Evolutionary conservation across 2,888 invertebrate species (phyloP).

Genomic region (Hirtodrosophila duncani): DNA sequence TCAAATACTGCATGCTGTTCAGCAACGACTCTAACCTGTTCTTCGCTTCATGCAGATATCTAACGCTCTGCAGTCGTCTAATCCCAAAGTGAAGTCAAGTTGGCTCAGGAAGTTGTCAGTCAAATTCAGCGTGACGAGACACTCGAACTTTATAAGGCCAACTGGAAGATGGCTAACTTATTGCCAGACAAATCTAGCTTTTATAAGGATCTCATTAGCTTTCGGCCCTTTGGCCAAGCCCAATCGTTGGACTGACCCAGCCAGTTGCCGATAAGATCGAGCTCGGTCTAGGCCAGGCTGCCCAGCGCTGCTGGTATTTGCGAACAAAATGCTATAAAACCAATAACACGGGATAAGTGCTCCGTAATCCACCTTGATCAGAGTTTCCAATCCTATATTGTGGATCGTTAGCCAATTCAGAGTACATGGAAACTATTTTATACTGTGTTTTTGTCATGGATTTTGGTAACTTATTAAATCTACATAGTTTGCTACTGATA

Average conservation of each 20-base stretch:
- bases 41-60: constrained; percentile 70
- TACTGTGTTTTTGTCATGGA: too few species aligned
- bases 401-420: constrained; percentile 82
- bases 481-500: too few species aligned
- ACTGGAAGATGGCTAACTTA: constrained; percentile 81
- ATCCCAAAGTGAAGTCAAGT: constrained; percentile 85
- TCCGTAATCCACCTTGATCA: constrained; percentile 80
- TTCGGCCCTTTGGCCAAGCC: constrained; percentile 81
- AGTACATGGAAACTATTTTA: constrained; percentile 86
- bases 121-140: constrained; percentile 82
- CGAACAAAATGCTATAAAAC: background rate
- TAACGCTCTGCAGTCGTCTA: constrained; percentile 79
- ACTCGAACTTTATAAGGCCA: constrained; percentile 82
- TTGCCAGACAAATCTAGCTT: constrained; percentile 84
- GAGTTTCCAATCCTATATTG: constrained; percentile 82
- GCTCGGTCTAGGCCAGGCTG: constrained; percentile 81
- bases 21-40: constrained; percentile 76
- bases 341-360: background rate
- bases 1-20: constrained; percentile 69
- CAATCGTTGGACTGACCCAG: constrained; percentile 82
- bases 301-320: constrained; percentile 83
- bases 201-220: constrained; percentile 80
- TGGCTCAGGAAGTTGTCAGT: constrained; percentile 81
- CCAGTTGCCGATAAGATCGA: constrained; percentile 83
- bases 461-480: too few species aligned